Evolutionary conservation across 1,140 invertebrate genomes (phyloP).

Genomic region (Brachystomella parvula): DNA sequence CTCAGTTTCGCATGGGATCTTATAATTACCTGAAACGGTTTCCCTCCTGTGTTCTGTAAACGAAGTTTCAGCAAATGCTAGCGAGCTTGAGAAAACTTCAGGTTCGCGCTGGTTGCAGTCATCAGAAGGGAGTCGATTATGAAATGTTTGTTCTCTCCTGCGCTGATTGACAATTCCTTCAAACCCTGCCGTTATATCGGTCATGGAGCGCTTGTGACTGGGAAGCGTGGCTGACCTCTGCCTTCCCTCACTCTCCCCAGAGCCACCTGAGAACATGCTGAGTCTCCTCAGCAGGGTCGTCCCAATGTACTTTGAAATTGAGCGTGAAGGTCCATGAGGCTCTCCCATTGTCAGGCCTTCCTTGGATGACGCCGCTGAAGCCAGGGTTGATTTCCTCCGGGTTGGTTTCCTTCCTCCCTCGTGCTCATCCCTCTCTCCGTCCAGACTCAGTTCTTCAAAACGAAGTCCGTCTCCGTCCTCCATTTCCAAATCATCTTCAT

Average conservation of each 20-base stretch:
- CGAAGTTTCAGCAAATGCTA: conserved; percentile 11
- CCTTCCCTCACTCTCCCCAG: conserved; percentile 21
- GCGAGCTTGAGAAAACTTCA: conserved; percentile 4
- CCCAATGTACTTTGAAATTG: conserved; percentile 13
- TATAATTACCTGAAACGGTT: neutral
- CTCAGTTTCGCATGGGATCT: neutral
- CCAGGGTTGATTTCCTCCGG: neutral
- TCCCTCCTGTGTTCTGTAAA: neutral
- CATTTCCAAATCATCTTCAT: neutral
- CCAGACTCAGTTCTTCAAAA: conserved; percentile 2
- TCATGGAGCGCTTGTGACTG: conserved; percentile 15
- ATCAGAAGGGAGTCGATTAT: neutral
- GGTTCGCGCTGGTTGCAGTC: neutral
- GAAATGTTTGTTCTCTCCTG: conserved; percentile 20
- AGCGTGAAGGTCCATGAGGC: neutral
- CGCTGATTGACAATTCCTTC: conserved; percentile 27
- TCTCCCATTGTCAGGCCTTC: no score
- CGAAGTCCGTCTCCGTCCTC: neutral
- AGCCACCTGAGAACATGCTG: conserved; percentile 6
- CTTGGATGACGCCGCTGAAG: neutral
- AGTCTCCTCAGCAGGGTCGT: neutral
- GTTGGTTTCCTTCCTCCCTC: no score
- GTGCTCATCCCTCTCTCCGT: neutral
- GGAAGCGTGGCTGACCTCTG: conserved; percentile 16
- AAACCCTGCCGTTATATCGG: conserved; percentile 32